Evolutionary conservation across 1,140 invertebrate species (phyloP).

Genomic region (Chionoecetes opilio): DNA sequence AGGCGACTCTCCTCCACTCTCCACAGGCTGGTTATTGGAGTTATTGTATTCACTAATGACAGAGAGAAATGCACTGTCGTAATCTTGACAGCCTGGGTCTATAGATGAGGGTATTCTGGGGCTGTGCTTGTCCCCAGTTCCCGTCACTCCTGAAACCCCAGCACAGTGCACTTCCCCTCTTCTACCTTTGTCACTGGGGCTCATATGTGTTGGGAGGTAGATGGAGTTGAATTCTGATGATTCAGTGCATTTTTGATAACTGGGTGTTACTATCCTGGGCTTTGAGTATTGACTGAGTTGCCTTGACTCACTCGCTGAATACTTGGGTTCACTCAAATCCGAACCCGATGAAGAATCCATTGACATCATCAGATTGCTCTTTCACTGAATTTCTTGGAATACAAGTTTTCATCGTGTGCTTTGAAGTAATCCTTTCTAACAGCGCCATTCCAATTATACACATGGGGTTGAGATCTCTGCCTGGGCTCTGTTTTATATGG

Average conservation of each 20-base stretch:
- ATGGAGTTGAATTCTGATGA: slow-evolving; percentile 67
- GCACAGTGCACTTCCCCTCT: slow-evolving; percentile 48
- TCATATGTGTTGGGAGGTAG: slow-evolving; percentile 65
- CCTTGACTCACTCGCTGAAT: not conserved
- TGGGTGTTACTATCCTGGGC: not conserved
- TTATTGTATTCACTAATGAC: slow-evolving; percentile 60
- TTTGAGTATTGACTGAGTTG: slow-evolving; percentile 34
- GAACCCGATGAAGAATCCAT: slow-evolving; percentile 15
- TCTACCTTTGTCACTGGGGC: slow-evolving; percentile 45
- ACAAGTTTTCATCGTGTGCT: not conserved
- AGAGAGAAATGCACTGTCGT: slow-evolving; percentile 64
- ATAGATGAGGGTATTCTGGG: not conserved
- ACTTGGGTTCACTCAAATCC: not conserved
- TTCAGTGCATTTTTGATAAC: not conserved
- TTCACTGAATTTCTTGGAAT: slow-evolving; percentile 42
- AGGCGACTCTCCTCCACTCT: slow-evolving; percentile 73
- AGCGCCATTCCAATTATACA: not conserved
- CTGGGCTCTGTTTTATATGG: not conserved
- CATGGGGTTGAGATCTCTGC: not conserved
- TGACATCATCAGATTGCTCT: not conserved
- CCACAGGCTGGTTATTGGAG: slow-evolving; percentile 69
- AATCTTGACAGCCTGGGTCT: slow-evolving; percentile 31
- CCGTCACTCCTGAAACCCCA: not conserved
- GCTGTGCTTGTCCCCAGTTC: slow-evolving; percentile 31
- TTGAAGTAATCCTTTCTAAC: not conserved